phyloP scores from a whole-genome alignment of 2,888 invertebrate genomes.

The Seladonia tumulorum region DNA sequence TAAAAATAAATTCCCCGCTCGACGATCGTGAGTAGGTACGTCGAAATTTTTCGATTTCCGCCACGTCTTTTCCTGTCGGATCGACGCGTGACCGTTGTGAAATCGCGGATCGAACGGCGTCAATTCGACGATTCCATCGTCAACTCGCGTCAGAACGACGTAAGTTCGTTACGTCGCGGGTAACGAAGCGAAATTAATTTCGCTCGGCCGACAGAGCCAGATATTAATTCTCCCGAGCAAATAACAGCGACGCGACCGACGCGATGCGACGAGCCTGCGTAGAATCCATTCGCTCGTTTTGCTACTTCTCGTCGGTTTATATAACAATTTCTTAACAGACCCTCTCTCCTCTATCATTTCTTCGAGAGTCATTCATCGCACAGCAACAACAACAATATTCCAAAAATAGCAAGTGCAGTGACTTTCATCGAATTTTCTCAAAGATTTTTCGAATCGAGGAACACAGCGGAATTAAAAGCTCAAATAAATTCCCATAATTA shows the following conservation, averaged over 20 bases:
- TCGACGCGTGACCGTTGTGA: neutral
- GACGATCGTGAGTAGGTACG: neutral
- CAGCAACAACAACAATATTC: too few species aligned
- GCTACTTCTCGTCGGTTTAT: neutral
- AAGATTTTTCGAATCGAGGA: too few species aligned
- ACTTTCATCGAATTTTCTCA: too few species aligned
- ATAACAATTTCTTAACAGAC: neutral
- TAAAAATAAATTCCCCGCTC: too few species aligned
- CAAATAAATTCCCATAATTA: too few species aligned
- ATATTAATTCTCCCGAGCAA: constrained; percentile 54
- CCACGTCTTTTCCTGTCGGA: neutral
- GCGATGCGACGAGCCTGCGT: neutral
- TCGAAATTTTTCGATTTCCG: neutral
- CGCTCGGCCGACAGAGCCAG: constrained; percentile 35
- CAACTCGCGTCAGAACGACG: neutral
- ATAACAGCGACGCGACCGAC: neutral
- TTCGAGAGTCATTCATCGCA: too few species aligned
- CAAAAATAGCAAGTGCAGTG: too few species aligned
- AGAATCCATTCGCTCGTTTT: neutral
- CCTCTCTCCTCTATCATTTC: neutral
- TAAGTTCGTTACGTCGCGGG: constrained; percentile 40
- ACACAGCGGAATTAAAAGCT: too few species aligned
- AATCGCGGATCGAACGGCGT: neutral
- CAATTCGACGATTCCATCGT: neutral
- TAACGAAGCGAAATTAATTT: constrained; percentile 61